phyloP scores from a whole-genome alignment of 2,113 vertebrate species.

The Eulemur macaco region DNA sequence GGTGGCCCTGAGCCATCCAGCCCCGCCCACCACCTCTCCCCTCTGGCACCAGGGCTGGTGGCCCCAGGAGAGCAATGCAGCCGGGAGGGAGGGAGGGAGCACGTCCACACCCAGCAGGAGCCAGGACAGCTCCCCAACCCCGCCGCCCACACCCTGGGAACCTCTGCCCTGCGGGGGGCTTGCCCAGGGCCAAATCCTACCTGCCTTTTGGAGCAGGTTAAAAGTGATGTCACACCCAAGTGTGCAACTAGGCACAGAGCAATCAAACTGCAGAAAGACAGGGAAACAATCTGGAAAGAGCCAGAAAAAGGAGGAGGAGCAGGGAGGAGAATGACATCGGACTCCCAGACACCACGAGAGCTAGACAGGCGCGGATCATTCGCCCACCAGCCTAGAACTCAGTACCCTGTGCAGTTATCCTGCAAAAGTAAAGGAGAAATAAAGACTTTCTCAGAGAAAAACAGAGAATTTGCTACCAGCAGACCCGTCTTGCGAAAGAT shows the following conservation, averaged over 20 bases:
- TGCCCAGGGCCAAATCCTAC: background rate
- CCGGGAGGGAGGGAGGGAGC: background rate
- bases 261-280: background rate
- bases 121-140: background rate
- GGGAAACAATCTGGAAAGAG: background rate
- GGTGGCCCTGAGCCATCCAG: background rate
- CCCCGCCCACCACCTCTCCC: background rate
- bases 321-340: background rate
- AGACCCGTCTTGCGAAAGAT: background rate
- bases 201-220: fast-evolving
- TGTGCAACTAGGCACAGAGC: fast-evolving
- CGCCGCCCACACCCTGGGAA: too few species aligned
- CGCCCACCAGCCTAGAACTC: too few species aligned
- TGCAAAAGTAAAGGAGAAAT: background rate
- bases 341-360: too few species aligned
- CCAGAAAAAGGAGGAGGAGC: background rate
- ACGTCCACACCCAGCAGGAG: too few species aligned
- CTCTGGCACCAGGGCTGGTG: background rate
- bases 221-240: background rate
- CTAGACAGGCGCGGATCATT: too few species aligned
- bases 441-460: background rate
- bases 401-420: background rate
- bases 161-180: background rate
- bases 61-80: background rate
- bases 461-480: background rate